Evolutionary conservation across 2,888 invertebrate species (phyloP).

Genomic region (Plagodis dolabraria): DNA sequence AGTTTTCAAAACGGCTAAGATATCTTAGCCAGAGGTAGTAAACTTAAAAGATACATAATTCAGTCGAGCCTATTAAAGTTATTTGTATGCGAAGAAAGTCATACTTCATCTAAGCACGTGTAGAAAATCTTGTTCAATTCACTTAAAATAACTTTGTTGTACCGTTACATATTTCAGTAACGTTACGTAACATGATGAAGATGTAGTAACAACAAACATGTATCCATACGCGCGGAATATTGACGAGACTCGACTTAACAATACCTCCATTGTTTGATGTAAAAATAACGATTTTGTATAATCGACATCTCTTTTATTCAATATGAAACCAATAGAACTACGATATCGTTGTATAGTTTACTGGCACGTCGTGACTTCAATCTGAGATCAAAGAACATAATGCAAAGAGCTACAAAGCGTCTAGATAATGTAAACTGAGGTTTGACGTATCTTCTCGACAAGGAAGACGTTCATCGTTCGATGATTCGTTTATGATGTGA

Average conservation of each 20-base stretch:
- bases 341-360: constrained; percentile 25
- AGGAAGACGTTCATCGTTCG: constrained; percentile 19
- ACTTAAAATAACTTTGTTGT: constrained; percentile 18
- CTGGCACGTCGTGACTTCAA: constrained; percentile 28
- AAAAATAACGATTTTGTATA: constrained; percentile 19
- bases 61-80: no score
- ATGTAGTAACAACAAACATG: constrained; percentile 31
- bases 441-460: constrained; percentile 26
- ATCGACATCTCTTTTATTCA: constrained; percentile 23
- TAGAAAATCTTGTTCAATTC: constrained; percentile 15
- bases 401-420: constrained; percentile 29
- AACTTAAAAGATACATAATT: no score
- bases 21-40: no score
- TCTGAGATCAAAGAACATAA: constrained; percentile 37
- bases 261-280: constrained; percentile 32
- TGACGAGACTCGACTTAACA: constrained; percentile 21
- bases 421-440: constrained; percentile 30
- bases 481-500: constrained; percentile 20
- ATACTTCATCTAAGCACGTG: not conserved
- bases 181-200: constrained; percentile 25
- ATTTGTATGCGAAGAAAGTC: no score
- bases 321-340: constrained; percentile 23
- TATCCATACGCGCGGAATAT: constrained; percentile 17
- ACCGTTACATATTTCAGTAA: constrained; percentile 13
- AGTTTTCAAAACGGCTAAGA: no score